Base-by-base conservation (phyloP, 2,797 vertebrate species). In the Alectoris magna region DNA sequence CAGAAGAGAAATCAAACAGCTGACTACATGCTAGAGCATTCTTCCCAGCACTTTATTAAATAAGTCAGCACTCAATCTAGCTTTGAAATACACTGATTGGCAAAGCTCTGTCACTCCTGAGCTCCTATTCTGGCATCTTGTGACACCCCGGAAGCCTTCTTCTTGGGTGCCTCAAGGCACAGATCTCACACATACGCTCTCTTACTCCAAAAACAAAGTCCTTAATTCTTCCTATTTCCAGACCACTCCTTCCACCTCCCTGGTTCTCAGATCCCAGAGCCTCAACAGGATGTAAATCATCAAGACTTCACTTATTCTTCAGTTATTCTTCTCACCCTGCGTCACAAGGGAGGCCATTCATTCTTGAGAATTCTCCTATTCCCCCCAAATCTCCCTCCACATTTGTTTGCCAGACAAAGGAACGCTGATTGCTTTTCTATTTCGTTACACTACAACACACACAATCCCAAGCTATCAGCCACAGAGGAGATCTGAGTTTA, bases 351-450 rank as follows among this genome's bases (percentile, higher is more conserved):
- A 66, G 46, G 34, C 44, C 71, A 29, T 70, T 73, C 71, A 64
- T 26, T 83, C 63, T n/a, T 3, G 38, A 15, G 75, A 93, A 36
- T 88, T 29, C 77, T 93, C 76, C 69, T 9, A 10, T 49, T 51
- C 91, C 70, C 71, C 31, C 58, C 44, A 49, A 62, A 58, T 49
- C 39, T 44, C 43, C 87, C 77, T 58, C 81, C 5, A 2, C 36
- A 27, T 73, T 84, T 74, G 53, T 79, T 63, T 62, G 78, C 36
- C 81, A 94, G 67, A 85, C 87, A 88, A 94, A 82, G 44, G 53
- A 94, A 95, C 36, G 41, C 34, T n/a, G 62, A 70, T 31, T 77
- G 58, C 9, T 2, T 76, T 91, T 5, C 34, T 41, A 34, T 71
- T 94, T 14, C 49, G 49, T 58, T 74, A 84, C 75, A 79, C 62